phyloP scores from a whole-genome alignment of 1,140 invertebrate species.

The Ips nitidus region DNA sequence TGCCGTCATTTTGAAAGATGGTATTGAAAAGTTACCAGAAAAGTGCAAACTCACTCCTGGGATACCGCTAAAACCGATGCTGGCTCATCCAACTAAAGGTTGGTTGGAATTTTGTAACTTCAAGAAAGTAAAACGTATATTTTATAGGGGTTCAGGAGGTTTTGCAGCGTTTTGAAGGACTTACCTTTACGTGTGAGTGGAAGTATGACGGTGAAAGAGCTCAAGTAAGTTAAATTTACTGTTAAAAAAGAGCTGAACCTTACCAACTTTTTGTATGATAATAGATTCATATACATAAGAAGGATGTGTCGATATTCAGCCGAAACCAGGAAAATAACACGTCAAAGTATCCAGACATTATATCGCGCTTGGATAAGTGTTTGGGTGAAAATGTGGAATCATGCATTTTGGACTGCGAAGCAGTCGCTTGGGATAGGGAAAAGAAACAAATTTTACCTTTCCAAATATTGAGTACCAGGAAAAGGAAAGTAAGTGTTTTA shows the following conservation, averaged over 20 bases:
- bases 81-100: slow-evolving; percentile 95
- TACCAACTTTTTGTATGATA: neutral
- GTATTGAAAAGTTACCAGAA: slow-evolving; percentile 75
- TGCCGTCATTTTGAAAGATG: slow-evolving; percentile 76
- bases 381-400: slow-evolving; percentile 67
- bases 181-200: slow-evolving; percentile 97
- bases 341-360: slow-evolving; percentile 96
- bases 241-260: neutral
- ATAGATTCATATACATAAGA: slow-evolving; percentile 74
- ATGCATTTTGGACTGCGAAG: slow-evolving; percentile 95
- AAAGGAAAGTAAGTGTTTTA: slow-evolving; percentile 75
- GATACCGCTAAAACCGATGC: slow-evolving; percentile 96
- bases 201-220: slow-evolving; percentile 99
- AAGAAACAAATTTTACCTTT: slow-evolving; percentile 94
- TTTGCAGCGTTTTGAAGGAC: slow-evolving; percentile 84
- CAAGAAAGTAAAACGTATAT: neutral
- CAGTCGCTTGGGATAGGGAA: slow-evolving; percentile 93
- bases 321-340: slow-evolving; percentile 99
- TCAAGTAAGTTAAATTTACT: slow-evolving; percentile 63
- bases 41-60: slow-evolving; percentile 90
- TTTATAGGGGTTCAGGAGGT: slow-evolving; percentile 76
- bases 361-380: slow-evolving; percentile 69
- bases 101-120: neutral
- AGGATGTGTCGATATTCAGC: slow-evolving; percentile 83
- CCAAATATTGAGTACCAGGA: slow-evolving; percentile 94